Conservation (phyloP, 2,888 invertebrate species). For the Laspeyria flexula region DNA sequence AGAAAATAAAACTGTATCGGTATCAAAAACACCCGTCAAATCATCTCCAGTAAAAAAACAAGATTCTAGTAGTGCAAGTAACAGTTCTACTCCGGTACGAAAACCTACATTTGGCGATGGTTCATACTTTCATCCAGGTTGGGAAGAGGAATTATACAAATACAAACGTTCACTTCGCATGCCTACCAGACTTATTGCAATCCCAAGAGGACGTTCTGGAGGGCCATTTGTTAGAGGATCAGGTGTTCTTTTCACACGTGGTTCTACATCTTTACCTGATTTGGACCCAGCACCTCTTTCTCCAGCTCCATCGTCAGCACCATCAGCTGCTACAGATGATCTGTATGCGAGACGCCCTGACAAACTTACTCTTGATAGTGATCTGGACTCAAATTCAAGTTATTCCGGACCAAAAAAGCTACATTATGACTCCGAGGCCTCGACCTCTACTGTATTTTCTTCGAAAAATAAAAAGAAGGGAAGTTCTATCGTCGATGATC, state of each 20-base stretch:
- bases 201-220: slow-evolving; percentile 88
- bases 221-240: slow-evolving; percentile 76
- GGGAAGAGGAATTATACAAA: slow-evolving; percentile 93
- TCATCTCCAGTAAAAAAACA: slow-evolving; percentile 68
- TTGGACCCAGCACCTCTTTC: slow-evolving; percentile 91
- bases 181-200: slow-evolving; percentile 92
- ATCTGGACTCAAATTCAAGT: slow-evolving; percentile 89
- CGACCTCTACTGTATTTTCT: slow-evolving; percentile 88
- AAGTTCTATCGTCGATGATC: slow-evolving; percentile 88
- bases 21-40: slow-evolving; percentile 67
- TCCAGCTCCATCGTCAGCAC: slow-evolving; percentile 88
- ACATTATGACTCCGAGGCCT: slow-evolving; percentile 89
- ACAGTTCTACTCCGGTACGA: slow-evolving; percentile 67
- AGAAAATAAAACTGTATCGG: slow-evolving; percentile 55
- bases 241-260: slow-evolving; percentile 82
- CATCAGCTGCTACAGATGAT: slow-evolving; percentile 87
- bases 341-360: slow-evolving; percentile 75
- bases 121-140: slow-evolving; percentile 91
- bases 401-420: slow-evolving; percentile 85
- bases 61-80: slow-evolving; percentile 66
- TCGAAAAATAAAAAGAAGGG: slow-evolving; percentile 79
- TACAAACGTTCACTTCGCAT: slow-evolving; percentile 93
- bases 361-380: slow-evolving; percentile 86
- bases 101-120: slow-evolving; percentile 90
- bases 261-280: slow-evolving; percentile 92